A percentile compares a stretch with the other conserved stretches of the same genome.
Conservation (phyloP, 2,888 invertebrate genomes). For the Philaethria dido region DNA sequence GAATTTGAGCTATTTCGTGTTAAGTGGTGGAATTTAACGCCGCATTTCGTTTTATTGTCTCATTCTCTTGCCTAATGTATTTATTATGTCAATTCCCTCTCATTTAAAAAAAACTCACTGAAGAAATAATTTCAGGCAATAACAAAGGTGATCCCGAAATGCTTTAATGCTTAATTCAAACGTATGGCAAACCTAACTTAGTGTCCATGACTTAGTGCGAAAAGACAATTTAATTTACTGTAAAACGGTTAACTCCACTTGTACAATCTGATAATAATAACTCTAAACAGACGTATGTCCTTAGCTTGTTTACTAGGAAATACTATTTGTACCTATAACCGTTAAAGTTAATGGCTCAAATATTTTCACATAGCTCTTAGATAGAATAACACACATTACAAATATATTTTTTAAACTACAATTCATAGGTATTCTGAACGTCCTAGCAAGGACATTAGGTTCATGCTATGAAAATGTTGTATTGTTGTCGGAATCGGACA, state of each 20-base stretch:
- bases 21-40: no score
- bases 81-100: no score
- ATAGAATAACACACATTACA: neutral
- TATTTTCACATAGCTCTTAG: slow-evolving; percentile 4
- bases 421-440: neutral
- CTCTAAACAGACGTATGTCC: slow-evolving; percentile 6
- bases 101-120: no score
- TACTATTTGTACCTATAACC: slow-evolving; percentile 14
- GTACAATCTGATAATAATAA: slow-evolving; percentile 23
- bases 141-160: neutral
- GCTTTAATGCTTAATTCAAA: neutral
- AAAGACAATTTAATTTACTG: slow-evolving; percentile 31
- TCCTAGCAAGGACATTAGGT: neutral
- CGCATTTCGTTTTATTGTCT: no score
- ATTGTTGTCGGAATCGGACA: no score
- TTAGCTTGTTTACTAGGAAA: slow-evolving; percentile 26
- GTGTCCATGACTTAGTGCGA: slow-evolving; percentile 26
- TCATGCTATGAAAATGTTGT: no score
- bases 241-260: slow-evolving; percentile 10
- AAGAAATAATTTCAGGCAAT: no score
- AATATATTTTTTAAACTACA: neutral
- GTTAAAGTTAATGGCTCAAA: slow-evolving; percentile 15
- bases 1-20: no score
- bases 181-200: neutral
- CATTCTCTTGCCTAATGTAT: no score